Evolutionary conservation across 2,113 vertebrate species (phyloP).

Genomic region (Campylorhamphus procurvoides): DNA sequence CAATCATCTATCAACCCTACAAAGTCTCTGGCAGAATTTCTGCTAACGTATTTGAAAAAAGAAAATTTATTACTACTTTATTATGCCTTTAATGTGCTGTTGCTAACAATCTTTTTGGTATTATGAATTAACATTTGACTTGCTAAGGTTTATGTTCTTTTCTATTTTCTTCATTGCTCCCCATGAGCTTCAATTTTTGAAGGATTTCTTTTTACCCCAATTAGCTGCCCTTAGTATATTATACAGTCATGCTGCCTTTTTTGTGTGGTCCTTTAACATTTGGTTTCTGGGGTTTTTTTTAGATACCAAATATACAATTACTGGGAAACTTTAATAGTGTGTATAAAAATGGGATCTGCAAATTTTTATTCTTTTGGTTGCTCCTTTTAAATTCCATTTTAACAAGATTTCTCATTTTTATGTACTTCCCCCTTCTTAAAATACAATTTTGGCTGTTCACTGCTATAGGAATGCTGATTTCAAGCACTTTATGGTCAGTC

Average conservation of each 20-base stretch:
- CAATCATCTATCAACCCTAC: neutral
- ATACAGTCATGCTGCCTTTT: neutral
- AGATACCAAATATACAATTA: neutral
- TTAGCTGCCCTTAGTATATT: neutral
- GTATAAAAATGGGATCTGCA: neutral
- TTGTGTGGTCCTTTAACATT: slow-evolving; percentile 33
- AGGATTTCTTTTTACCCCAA: neutral
- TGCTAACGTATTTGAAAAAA: neutral
- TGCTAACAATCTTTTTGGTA: neutral
- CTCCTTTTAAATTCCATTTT: slow-evolving; percentile 39
- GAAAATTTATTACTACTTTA: neutral
- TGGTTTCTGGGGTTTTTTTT: slow-evolving; percentile 15
- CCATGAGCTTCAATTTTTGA: neutral
- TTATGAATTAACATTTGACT: neutral
- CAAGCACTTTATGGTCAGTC: neutral
- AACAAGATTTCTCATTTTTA: slow-evolving; percentile 32
- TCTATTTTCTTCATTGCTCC: neutral
- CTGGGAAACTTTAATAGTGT: neutral
- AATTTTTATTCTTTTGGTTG: neutral
- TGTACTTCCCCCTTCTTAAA: neutral
- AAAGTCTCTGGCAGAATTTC: neutral
- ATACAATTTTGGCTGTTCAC: neutral
- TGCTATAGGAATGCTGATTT: neutral
- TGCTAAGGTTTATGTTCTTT: neutral
- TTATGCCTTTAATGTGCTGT: neutral